phyloP scores from a whole-genome alignment of 2,113 vertebrate species.

The Mormyrus iriodes region DNA sequence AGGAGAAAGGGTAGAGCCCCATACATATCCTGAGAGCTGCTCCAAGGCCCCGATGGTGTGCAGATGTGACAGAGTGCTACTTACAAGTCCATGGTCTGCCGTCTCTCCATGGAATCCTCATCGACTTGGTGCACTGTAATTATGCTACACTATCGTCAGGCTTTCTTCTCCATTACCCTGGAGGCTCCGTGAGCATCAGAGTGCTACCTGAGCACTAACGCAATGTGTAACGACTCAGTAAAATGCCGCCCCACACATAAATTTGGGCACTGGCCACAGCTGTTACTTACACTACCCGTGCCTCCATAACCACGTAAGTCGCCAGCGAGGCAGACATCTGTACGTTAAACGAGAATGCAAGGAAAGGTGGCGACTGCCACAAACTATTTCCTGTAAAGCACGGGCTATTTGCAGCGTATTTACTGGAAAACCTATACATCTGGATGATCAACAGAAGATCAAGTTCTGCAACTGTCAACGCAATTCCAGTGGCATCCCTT shows the following conservation, averaged over 20 bases:
- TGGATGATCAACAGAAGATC: background rate
- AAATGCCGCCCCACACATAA: background rate
- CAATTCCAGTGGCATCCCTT: background rate
- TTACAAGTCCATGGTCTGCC: background rate
- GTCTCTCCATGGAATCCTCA: background rate
- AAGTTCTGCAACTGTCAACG: background rate
- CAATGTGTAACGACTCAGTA: background rate
- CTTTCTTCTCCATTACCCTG: background rate
- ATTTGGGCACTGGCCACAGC: background rate
- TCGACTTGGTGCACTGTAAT: background rate
- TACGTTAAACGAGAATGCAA: background rate
- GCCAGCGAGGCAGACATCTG: background rate
- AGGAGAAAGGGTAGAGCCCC: background rate
- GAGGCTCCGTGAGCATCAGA: background rate
- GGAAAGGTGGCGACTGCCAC: background rate
- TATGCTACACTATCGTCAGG: background rate
- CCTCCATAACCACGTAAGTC: background rate
- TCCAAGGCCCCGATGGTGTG: background rate
- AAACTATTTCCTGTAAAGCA: background rate
- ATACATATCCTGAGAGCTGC: background rate
- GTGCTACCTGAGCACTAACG: background rate
- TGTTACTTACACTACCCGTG: background rate
- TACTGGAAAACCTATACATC: background rate
- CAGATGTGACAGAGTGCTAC: background rate
- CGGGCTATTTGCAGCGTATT: background rate